A percentile compares a stretch with the other conserved stretches of the same genome.
These are phyloP conservation scores for Phrynosoma platyrhinos DNA, from an alignment of 2,113 vertebrate species.

Conservation along the genomic window DNA sequence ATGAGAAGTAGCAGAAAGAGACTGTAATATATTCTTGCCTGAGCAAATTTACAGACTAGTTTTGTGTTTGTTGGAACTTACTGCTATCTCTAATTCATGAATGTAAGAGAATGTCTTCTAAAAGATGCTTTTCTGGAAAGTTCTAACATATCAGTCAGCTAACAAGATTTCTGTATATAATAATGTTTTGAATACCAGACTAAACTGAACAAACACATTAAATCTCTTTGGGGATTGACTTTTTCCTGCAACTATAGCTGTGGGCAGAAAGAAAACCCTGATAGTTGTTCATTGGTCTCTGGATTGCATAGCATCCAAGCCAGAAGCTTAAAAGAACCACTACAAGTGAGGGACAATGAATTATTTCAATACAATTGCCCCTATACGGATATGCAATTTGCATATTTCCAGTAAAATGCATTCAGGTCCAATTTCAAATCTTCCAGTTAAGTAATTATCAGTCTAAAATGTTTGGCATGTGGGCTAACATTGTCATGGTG, in stretches of 20 bases:
- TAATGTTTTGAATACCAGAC: background rate
- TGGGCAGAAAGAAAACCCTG: background rate
- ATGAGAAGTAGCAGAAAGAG: background rate
- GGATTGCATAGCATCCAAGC: background rate
- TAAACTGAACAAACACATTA: background rate
- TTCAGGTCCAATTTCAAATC: background rate
- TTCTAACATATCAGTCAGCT: background rate
- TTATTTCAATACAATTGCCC: background rate
- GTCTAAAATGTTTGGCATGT: background rate
- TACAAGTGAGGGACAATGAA: background rate
- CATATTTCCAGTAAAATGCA: background rate
- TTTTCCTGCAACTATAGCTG: background rate
- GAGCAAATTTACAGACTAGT: background rate
- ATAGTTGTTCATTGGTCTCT: background rate
- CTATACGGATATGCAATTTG: background rate
- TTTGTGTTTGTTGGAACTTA: background rate
- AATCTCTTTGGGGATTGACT: background rate
- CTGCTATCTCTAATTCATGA: slow-evolving; percentile 4
- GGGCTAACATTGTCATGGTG: background rate
- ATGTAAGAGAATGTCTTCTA: background rate
- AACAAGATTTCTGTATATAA: background rate
- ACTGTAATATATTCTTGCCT: background rate
- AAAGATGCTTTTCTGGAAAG: background rate
- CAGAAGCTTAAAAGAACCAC: slow-evolving; percentile 8
- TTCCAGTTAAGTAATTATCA: background rate